Conservation (phyloP, 2,797 vertebrate genomes). For the Macropodus opercularis region DNA sequence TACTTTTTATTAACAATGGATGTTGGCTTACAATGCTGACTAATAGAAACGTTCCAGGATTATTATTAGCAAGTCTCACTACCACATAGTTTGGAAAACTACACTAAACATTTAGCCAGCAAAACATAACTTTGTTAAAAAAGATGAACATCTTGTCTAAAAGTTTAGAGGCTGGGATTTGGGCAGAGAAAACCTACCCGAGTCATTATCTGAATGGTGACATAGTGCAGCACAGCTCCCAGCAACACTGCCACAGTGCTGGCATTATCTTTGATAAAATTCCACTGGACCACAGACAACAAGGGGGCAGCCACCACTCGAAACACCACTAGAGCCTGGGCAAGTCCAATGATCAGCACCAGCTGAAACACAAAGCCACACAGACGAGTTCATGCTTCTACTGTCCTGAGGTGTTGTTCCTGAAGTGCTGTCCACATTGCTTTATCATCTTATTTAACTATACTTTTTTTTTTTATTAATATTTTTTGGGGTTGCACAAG, state of each 20-base stretch:
- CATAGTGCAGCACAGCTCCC: constrained; percentile 89
- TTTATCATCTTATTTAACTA: too few relatives aligned
- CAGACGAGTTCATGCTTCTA: background rate
- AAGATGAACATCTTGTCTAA: background rate
- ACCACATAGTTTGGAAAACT: too few relatives aligned
- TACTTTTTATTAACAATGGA: too few relatives aligned
- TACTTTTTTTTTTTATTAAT: too few relatives aligned
- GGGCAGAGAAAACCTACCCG: constrained; percentile 32
- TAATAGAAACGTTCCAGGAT: too few relatives aligned
- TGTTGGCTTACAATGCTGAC: too few relatives aligned
- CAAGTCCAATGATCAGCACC: constrained; percentile 85
- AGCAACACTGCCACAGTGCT: constrained; percentile 81
- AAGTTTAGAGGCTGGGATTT: background rate
- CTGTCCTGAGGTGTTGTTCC: too few relatives aligned
- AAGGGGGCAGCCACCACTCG: constrained; percentile 82
- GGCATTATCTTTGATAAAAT: constrained; percentile 80
- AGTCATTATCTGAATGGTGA: constrained; percentile 84
- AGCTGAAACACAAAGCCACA: constrained; percentile 47
- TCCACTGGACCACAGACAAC: constrained; percentile 66
- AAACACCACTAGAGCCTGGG: constrained; percentile 88
- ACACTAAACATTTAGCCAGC: too few relatives aligned
- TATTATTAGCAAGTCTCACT: too few relatives aligned
- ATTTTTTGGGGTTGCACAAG: too few relatives aligned
- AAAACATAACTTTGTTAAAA: background rate
- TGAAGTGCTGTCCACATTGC: too few relatives aligned